phyloP scores from a whole-genome alignment of 2,797 vertebrate genomes.

The Coregonus ussuriensis region DNA sequence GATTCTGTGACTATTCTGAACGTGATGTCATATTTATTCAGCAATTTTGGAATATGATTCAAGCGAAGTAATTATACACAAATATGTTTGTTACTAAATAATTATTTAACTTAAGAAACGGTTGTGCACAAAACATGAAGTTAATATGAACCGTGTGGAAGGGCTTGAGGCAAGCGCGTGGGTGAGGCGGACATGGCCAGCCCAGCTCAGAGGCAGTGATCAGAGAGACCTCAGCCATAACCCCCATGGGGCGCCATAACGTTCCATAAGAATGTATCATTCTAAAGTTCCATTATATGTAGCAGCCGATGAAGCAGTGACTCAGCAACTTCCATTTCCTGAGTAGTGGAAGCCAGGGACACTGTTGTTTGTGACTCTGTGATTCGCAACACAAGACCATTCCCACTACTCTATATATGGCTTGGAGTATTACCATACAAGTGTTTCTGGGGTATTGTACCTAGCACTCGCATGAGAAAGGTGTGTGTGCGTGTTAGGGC shows the following conservation, averaged over 20 bases:
- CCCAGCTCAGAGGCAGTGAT: not conserved
- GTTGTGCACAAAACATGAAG: not conserved
- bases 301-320: not conserved
- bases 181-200: not conserved
- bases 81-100: not conserved
- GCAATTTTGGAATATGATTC: not conserved
- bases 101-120: not conserved
- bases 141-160: not conserved
- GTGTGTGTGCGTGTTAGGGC: not conserved
- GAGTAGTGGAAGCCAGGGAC: not conserved
- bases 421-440: not conserved
- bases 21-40: not conserved
- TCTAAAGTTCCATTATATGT: not conserved
- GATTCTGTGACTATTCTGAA: not conserved
- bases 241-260: not conserved
- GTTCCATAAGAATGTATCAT: not conserved
- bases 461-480: not conserved
- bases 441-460: not conserved
- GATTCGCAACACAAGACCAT: not conserved
- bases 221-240: not conserved
- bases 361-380: not conserved
- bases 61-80: not conserved
- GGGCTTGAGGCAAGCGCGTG: not conserved
- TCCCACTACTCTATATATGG: not conserved
- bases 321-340: not conserved